These are phyloP conservation scores for Trachelus iudaicus DNA, from an alignment of 2,888 invertebrate species.

Conservation along the genomic window DNA sequence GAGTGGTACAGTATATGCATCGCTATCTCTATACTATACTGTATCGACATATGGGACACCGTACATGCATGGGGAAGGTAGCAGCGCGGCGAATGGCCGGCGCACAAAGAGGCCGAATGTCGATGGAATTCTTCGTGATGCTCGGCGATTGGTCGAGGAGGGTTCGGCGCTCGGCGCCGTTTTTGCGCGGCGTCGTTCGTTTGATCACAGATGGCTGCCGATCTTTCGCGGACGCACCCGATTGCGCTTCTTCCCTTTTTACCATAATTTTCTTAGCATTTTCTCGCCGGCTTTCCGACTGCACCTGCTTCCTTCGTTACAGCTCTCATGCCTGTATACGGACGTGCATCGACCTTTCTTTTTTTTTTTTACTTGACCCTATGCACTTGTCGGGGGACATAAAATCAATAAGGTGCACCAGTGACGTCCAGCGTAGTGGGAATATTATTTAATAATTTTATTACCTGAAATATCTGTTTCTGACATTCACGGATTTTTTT, in stretches of 20 bases:
- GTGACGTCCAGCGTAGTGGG: neutral
- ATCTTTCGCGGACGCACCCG: conserved; percentile 3
- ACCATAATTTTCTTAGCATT: neutral
- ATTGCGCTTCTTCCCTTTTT: neutral
- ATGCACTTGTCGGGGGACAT: neutral
- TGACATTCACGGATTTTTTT: neutral
- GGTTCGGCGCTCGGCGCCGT: conserved; percentile 10
- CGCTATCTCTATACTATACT: neutral
- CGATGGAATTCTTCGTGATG: conserved; percentile 10
- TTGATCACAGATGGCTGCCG: conserved; percentile 23
- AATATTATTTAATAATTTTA: neutral
- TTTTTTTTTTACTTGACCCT: neutral
- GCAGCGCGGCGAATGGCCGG: neutral
- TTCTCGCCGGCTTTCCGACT: neutral
- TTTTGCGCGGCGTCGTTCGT: conserved; percentile 20
- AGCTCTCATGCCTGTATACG: neutral
- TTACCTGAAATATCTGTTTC: neutral
- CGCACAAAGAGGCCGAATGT: conserved; percentile 5
- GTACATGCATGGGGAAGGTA: neutral
- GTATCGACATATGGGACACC: neutral
- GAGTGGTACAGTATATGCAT: neutral
- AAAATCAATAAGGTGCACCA: neutral
- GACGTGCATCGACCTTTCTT: neutral
- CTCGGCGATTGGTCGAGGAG: conserved; percentile 14
- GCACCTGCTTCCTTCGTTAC: neutral